A percentile compares a stretch with the other conserved stretches of the same genome.
Conservation (phyloP, 2,888 invertebrate genomes). For the Serripes groenlandicus region DNA sequence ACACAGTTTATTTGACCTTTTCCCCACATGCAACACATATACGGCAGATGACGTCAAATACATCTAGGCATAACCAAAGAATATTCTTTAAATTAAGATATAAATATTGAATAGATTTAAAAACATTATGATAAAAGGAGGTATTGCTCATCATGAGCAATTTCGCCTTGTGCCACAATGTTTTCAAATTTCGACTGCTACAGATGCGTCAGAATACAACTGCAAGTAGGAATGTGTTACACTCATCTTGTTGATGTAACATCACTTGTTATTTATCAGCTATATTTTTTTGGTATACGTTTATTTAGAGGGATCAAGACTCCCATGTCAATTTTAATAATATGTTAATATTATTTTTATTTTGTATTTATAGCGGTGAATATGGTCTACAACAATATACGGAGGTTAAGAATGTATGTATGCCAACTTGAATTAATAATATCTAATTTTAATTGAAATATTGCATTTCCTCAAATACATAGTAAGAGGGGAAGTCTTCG, state of each 20-base stretch:
- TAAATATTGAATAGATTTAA: too few relatives aligned
- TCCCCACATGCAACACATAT: too few relatives aligned
- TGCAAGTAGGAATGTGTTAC: too few relatives aligned
- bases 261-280: not conserved
- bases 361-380: slow-evolving; percentile 12
- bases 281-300: not conserved
- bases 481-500: not conserved
- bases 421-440: not conserved
- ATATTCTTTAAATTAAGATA: too few relatives aligned
- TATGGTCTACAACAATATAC: slow-evolving; percentile 21
- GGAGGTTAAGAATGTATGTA: slow-evolving; percentile 15
- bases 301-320: not conserved
- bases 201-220: not conserved
- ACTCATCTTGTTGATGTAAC: too few relatives aligned
- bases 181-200: not conserved
- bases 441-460: not conserved
- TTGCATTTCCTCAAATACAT: not conserved
- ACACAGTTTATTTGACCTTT: too few relatives aligned
- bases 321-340: too few relatives aligned
- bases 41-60: too few relatives aligned
- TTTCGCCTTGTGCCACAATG: too few relatives aligned
- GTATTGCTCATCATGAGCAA: too few relatives aligned
- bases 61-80: too few relatives aligned
- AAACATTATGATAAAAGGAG: too few relatives aligned
- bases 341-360: not conserved